Percentiles rank a stretch among this genome's conserved stretches.
These are phyloP conservation scores for Girardinus metallicus DNA, from an alignment of 2,797 vertebrate genomes.

Conservation along the genomic window DNA sequence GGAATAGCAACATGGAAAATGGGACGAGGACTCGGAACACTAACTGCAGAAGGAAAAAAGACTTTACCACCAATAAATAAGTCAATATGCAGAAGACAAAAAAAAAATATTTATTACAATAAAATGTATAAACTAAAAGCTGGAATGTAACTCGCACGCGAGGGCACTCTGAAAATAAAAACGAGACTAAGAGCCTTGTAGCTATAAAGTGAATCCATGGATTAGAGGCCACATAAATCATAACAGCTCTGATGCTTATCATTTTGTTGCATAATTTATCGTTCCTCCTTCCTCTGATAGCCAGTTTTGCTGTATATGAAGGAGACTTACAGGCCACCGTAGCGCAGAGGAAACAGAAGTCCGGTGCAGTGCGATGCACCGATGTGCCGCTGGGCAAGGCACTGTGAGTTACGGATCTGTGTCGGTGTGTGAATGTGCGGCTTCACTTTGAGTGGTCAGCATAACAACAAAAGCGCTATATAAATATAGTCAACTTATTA, in stretches of 20 bases:
- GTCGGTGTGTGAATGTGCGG: background rate
- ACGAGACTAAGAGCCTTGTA: background rate
- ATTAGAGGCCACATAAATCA: slow-evolving; percentile 4
- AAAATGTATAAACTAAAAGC: background rate
- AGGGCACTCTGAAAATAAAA: background rate
- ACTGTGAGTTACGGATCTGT: background rate
- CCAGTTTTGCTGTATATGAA: background rate
- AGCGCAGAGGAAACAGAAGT: background rate
- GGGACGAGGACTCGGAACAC: slow-evolving; percentile 19
- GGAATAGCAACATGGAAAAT: slow-evolving; percentile 43
- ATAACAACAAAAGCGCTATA: background rate
- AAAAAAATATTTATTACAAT: background rate
- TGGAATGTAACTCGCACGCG: background rate
- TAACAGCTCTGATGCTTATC: background rate
- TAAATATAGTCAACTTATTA: background rate
- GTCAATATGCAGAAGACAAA: background rate
- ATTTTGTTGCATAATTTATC: background rate
- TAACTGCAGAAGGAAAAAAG: slow-evolving; percentile 3
- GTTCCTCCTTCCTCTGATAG: background rate
- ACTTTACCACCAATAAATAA: background rate
- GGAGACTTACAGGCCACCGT: background rate
- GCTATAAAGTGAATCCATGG: slow-evolving; percentile 1
- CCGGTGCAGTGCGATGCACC: background rate
- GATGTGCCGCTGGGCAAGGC: slow-evolving; percentile 5
- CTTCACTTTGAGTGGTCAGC: background rate